Evolutionary conservation across 2,888 invertebrate species (phyloP).

Genomic region (Dicyrtoma fusca): DNA sequence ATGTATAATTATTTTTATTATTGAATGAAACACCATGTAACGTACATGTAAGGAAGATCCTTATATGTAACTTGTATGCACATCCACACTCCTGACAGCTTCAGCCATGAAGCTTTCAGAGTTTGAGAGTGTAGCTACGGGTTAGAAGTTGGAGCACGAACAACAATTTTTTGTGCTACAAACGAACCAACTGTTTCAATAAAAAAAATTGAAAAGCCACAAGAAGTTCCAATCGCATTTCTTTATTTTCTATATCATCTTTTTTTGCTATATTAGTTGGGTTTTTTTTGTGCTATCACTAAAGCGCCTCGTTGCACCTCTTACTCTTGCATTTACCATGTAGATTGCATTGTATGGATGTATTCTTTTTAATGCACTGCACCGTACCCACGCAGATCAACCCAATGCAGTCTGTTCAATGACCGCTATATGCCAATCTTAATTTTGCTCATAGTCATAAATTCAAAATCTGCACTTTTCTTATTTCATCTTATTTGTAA

Average conservation of each 20-base stretch:
- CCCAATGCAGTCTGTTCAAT: neutral
- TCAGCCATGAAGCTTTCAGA: no score
- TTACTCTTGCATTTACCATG: neutral
- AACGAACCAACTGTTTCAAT: no score
- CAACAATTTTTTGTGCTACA: no score
- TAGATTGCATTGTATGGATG: neutral
- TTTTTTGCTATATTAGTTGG: neutral
- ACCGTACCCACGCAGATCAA: neutral
- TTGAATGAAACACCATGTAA: no score
- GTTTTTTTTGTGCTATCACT: neutral
- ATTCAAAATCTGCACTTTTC: neutral
- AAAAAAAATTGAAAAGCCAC: no score
- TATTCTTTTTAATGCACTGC: neutral
- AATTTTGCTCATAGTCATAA: neutral
- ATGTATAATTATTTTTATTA: no score
- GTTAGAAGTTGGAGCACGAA: no score
- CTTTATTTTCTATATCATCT: neutral
- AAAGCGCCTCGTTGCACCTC: neutral
- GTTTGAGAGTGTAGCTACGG: no score
- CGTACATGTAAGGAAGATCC: no score
- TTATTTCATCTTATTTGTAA: neutral
- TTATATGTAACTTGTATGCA: no score
- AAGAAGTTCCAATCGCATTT: neutral
- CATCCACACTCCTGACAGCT: no score
- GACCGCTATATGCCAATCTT: constrained; percentile 5